These are phyloP conservation scores for Anodontia alba DNA, from an alignment of 2,888 invertebrate species.

Conservation along the genomic window DNA sequence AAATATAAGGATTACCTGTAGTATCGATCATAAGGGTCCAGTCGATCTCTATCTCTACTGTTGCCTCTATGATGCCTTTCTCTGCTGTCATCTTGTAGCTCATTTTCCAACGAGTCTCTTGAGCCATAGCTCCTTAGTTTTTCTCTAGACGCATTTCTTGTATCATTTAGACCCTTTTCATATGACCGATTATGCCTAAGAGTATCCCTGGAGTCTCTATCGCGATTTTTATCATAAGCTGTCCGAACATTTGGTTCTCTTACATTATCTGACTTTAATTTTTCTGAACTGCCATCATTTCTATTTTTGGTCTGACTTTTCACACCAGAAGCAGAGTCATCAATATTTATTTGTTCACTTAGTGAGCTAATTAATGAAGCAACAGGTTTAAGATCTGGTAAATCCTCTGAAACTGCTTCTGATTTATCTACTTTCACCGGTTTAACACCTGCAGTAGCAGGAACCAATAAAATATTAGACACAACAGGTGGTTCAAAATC, in stretches of 20 bases:
- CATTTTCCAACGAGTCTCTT: slow-evolving; percentile 46
- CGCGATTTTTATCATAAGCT: slow-evolving; percentile 29
- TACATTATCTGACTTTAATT: neutral
- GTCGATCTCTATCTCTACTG: slow-evolving; percentile 47
- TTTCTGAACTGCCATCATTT: slow-evolving; percentile 19
- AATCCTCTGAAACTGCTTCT: slow-evolving; percentile 28
- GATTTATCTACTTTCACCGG: slow-evolving; percentile 15
- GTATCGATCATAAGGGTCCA: slow-evolving; percentile 12
- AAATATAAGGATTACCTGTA: slow-evolving; percentile 3
- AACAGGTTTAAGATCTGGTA: slow-evolving; percentile 52
- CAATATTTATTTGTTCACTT: slow-evolving; percentile 61
- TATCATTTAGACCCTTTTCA: slow-evolving; percentile 56
- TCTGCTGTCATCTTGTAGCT: slow-evolving; percentile 42
- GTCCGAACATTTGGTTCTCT: slow-evolving; percentile 4
- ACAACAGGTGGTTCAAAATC: slow-evolving; percentile 73
- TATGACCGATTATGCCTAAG: slow-evolving; percentile 54
- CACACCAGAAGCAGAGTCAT: slow-evolving; percentile 26
- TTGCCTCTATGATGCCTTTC: slow-evolving; percentile 40
- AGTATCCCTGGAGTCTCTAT: slow-evolving; percentile 43
- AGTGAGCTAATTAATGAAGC: slow-evolving; percentile 63
- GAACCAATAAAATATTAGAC: slow-evolving; percentile 73
- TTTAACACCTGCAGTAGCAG: slow-evolving; percentile 63
- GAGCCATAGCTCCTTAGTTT: slow-evolving; percentile 50
- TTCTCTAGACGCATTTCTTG: slow-evolving; percentile 55
- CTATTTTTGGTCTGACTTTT: slow-evolving; percentile 26